Evolutionary conservation across 2,888 invertebrate species (phyloP), one percentile per base, ranked within the genome.

Genomic region (Idaea straminata): DNA sequence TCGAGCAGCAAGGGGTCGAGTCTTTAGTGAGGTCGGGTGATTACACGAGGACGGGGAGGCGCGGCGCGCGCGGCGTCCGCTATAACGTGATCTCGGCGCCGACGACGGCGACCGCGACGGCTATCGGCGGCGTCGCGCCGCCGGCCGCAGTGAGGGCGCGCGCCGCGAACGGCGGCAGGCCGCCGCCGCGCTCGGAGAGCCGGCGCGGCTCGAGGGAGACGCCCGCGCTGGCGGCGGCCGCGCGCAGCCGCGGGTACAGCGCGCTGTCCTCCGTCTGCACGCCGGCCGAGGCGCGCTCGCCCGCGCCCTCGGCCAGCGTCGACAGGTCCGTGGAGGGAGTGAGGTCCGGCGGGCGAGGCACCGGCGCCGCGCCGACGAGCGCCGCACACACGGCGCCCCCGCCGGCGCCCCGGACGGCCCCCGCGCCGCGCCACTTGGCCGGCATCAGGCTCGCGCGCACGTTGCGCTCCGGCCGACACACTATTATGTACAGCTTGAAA

Each of bases 381-480:
- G 83, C 80, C 16, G 78, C 83, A 63, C 76, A 62, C 67, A 35
- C 77, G 69, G 72, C 80, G 10, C 74, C 68, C 57, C 68, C 71
- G 7, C 65, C 76, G 16, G 68, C 80, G 35, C 75, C 79, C 15
- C 75, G 72, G 61, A 62, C 76, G 5, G 16, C 15, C 7, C 16
- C n/a, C n/a, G n/a, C n/a, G 15, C 79, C 74, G 61, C 89, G 82
- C 87, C 88, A 88, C 35, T 81, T 80, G 57, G 80, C 71, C 60
- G 88, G 82, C 88, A 86, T 84, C 68, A 89, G 76, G 68, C 80
- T 82, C 4, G 83, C 87, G 63, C 89, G 88, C 68, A 89, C 88
- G 78, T 90, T 89, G 66, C 90, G 87, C 75, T 90, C 89, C 69
- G 90, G 90, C 0, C 86, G 84, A 47, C 86, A 78, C 62, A 89